Base-by-base conservation (phyloP, 2,113 vertebrate species). In the Callochromis pleurospilus region DNA sequence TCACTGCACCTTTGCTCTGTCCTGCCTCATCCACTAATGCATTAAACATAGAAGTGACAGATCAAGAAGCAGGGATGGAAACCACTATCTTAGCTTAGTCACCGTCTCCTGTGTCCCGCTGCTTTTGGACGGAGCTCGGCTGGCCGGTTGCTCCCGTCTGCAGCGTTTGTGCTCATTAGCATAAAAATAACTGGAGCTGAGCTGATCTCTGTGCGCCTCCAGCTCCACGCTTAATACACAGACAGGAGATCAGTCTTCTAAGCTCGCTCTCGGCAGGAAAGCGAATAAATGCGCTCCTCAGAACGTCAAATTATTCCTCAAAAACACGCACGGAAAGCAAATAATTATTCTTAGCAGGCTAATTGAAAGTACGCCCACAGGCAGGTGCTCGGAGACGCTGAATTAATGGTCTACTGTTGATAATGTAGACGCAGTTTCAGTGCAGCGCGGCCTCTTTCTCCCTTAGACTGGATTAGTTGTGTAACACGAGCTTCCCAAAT, bases 1-100 rank as follows among this genome's bases (percentile, higher is more conserved):
- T 65, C 10, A 13, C 33, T 65, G 17, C 17, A n/a, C 58, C 17
- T 62, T 0, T 0, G 60, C 4, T 10, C 40, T 11, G 8, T 45
- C 68, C 68, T 26, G 14, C 21, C 24, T 7, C 9, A 73, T 5
- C 13, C 2, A 73, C 21, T 17, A 26, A 26, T 26, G 6, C 8
- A 21, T 24, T 14, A 68, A 26, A 26, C 9, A 73, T 11, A 29
- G 68, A 26, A 73, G 42, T 7, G 21, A 5, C 1, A 1, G 68
- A 17, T 26, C 29, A 3, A 47, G 68, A 29, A 45, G 40, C 13
- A 17, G 21, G 21, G 40, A 45, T 73, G 68, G 68, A 73, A 10
- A 15, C 68, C n/a, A 6, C 7, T 40, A 9, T 21, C 36, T 9
- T 40, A 21, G 11, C 36, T 17, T 26, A 26, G 13, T 49, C 33